A percentile compares a stretch with the other conserved stretches of the same genome.
Evolutionary conservation across 2,888 invertebrate genomes (phyloP).

Genomic region (Apocheima hispidaria): DNA sequence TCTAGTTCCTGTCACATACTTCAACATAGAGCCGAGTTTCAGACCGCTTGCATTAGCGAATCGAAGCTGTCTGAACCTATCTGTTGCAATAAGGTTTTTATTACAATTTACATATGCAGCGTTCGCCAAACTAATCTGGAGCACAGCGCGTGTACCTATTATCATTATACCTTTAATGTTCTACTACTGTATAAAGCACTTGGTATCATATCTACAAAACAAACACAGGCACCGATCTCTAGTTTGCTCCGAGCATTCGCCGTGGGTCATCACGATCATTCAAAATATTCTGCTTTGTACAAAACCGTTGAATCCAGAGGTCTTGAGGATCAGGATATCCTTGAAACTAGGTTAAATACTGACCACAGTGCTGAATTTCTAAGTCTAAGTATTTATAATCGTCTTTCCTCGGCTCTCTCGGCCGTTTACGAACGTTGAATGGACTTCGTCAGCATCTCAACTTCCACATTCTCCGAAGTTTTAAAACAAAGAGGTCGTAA

Average conservation of each 20-base stretch:
- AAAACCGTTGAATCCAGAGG: constrained; percentile 12
- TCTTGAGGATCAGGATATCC: constrained; percentile 1
- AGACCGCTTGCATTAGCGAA: constrained; percentile 23
- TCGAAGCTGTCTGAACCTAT: constrained; percentile 14
- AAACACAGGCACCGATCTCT: not conserved
- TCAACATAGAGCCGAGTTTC: constrained; percentile 39
- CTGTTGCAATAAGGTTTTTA: constrained; percentile 23
- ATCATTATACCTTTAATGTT: constrained; percentile 16
- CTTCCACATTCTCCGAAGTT: constrained; percentile 32
- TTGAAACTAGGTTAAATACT: constrained; percentile 12
- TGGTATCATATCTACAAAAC: not conserved
- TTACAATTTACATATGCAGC: constrained; percentile 14
- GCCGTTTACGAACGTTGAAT: constrained; percentile 27
- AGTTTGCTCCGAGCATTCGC: not conserved
- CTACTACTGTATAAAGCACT: not conserved
- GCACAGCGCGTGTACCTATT: constrained; percentile 9
- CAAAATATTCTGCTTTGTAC: constrained; percentile 24
- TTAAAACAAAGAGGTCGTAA: constrained; percentile 39
- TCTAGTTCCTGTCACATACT: constrained; percentile 49
- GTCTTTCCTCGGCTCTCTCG: constrained; percentile 2
- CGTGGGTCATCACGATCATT: constrained; percentile 22
- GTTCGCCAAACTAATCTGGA: constrained; percentile 12
- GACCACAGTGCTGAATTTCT: constrained; percentile 10
- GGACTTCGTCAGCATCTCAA: constrained; percentile 35
- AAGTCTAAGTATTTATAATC: constrained; percentile 10